phyloP scores from a whole-genome alignment of 2,797 vertebrate species.

The Rhinatrema bivittatum region DNA sequence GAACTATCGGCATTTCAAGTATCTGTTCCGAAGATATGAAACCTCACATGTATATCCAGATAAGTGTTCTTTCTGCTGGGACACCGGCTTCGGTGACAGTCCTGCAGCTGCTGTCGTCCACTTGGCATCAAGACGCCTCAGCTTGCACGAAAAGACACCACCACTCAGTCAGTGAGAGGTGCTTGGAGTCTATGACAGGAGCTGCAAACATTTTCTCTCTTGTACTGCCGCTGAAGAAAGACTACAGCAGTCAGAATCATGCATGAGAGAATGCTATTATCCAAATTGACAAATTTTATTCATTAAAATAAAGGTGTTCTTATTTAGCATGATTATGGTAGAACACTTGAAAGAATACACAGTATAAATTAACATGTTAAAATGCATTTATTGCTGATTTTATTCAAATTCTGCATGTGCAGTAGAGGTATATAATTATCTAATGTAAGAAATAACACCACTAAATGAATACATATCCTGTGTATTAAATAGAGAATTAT shows the following conservation, averaged over 20 bases:
- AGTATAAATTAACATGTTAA: background rate
- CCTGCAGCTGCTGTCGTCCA: slow-evolving; percentile 78
- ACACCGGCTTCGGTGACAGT: slow-evolving; percentile 78
- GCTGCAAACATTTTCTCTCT: slow-evolving; percentile 7
- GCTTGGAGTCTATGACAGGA: slow-evolving; percentile 78
- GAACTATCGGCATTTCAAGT: slow-evolving; percentile 78
- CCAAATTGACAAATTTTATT: background rate
- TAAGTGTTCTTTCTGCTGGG: slow-evolving; percentile 73
- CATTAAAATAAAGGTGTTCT: background rate
- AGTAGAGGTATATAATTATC: background rate
- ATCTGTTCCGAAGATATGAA: slow-evolving; percentile 68
- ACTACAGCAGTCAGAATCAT: background rate
- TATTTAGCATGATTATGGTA: background rate
- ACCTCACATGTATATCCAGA: slow-evolving; percentile 71
- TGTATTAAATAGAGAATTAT: no score
- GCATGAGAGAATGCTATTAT: slow-evolving; percentile 7
- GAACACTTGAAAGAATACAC: background rate
- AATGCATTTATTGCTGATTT: background rate
- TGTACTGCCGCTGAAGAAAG: background rate
- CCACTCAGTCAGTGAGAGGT: slow-evolving; percentile 84
- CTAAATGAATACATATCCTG: no score
- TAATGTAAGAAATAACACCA: background rate
- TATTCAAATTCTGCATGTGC: background rate
- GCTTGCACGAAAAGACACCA: slow-evolving; percentile 84
- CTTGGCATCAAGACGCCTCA: slow-evolving; percentile 75